These are phyloP conservation scores for Salvelinus fontinalis DNA, from an alignment of 2,113 vertebrate species.

Conservation along the genomic window DNA sequence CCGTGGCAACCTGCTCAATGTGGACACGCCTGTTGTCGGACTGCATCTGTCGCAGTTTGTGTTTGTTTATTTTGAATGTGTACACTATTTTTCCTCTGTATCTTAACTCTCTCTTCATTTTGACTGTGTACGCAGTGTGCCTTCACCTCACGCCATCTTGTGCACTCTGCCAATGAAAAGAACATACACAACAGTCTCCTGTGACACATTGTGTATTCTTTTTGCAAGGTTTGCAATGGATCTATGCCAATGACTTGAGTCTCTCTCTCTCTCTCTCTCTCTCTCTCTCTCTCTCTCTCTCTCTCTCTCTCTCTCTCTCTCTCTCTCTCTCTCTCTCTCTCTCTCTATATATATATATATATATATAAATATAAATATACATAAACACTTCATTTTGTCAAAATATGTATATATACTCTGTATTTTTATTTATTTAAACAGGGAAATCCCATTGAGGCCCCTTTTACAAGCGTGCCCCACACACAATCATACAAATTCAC, in stretches of 20 bases:
- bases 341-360: constrained; percentile 28
- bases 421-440: constrained; percentile 57
- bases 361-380: constrained; percentile 3
- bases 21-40: constrained; percentile 41
- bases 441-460: too few species aligned
- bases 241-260: constrained; percentile 66
- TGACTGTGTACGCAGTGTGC: constrained; percentile 40
- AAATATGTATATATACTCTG: constrained; percentile 77
- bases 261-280: constrained; percentile 10
- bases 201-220: constrained; percentile 80
- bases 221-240: constrained; percentile 84
- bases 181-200: constrained; percentile 78
- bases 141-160: constrained; percentile 47
- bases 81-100: constrained; percentile 43
- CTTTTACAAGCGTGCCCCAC: too few species aligned
- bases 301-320: too few species aligned
- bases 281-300: too few species aligned
- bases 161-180: constrained; percentile 66
- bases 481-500: too few species aligned
- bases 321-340: too few species aligned
- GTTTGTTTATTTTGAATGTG: constrained; percentile 44
- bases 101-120: constrained; percentile 37
- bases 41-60: constrained; percentile 36
- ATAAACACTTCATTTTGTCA: constrained; percentile 27
- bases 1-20: constrained; percentile 71